Evolutionary conservation across 2,888 invertebrate species (phyloP).

Genomic region (Epirrita christyi): DNA sequence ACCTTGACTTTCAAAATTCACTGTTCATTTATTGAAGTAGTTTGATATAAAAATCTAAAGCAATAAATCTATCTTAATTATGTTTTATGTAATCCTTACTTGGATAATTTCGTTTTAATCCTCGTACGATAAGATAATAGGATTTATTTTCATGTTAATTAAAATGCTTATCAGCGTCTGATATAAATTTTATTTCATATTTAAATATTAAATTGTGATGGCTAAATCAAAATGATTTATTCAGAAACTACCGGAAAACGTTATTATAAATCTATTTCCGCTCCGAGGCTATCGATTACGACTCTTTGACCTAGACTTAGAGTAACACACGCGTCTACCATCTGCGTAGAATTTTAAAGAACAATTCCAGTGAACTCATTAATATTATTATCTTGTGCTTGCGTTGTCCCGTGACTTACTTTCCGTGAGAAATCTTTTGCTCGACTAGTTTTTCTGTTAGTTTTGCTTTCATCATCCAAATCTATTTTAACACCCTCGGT

Average conservation of each 20-base stretch:
- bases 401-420: conserved; percentile 6
- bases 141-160: too few relatives aligned
- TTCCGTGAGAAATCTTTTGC: background rate
- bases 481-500: background rate
- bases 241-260: conserved; percentile 13
- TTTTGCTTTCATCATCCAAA: background rate
- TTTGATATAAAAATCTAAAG: too few relatives aligned
- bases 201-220: too few relatives aligned
- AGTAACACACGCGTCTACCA: conserved; percentile 3
- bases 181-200: too few relatives aligned
- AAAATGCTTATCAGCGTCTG: too few relatives aligned
- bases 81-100: too few relatives aligned
- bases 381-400: conserved; percentile 3
- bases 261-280: conserved; percentile 25
- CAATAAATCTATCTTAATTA: too few relatives aligned
- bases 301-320: conserved; percentile 35
- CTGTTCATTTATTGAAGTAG: too few relatives aligned
- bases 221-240: too few relatives aligned
- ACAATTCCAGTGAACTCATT: conserved; percentile 9
- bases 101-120: too few relatives aligned
- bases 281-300: conserved; percentile 27
- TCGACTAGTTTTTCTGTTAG: background rate
- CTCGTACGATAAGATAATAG: too few relatives aligned
- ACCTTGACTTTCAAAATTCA: too few relatives aligned
- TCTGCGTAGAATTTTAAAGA: conserved; percentile 26